phyloP scores from a whole-genome alignment of 1,140 invertebrate genomes.

The Teleogryllus occipitalis region DNA sequence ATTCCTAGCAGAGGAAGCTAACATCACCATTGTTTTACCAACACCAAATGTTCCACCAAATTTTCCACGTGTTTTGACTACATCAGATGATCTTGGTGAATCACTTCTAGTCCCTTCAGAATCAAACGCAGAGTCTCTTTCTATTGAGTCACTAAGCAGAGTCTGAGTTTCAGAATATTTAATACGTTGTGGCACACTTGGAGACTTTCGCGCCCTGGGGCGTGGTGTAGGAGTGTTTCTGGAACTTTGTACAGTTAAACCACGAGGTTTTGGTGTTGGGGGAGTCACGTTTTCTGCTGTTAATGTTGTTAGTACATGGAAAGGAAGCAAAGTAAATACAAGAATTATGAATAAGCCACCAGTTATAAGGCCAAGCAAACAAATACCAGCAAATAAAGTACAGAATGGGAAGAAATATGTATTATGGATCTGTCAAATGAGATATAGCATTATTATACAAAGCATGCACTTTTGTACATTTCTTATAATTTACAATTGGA shows the following conservation, averaged over 20 bases:
- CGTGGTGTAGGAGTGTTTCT: neutral
- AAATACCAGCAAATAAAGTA: neutral
- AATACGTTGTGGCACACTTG: neutral
- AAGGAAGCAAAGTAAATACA: neutral
- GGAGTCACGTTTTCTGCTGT: neutral
- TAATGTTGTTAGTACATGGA: neutral
- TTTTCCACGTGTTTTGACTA: neutral
- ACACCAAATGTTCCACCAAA: slow-evolving; percentile 11
- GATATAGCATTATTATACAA: no score
- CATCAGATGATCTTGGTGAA: neutral
- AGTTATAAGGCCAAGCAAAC: neutral
- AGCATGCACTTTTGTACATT: no score
- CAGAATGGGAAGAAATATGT: neutral
- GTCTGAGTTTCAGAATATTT: no score
- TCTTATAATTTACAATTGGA: no score
- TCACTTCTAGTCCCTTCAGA: neutral
- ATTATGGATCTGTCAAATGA: no score
- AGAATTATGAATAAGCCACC: neutral
- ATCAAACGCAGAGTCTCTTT: neutral
- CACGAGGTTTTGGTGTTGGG: neutral
- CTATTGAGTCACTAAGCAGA: no score
- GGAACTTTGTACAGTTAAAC: neutral
- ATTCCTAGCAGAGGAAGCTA: neutral
- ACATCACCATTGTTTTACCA: slow-evolving; percentile 8
- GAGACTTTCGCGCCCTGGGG: neutral